A percentile compares a stretch with the other conserved stretches of the same genome.
Evolutionary conservation across 2,888 invertebrate species (phyloP).

Genomic region (Allophyes oxyacanthae): DNA sequence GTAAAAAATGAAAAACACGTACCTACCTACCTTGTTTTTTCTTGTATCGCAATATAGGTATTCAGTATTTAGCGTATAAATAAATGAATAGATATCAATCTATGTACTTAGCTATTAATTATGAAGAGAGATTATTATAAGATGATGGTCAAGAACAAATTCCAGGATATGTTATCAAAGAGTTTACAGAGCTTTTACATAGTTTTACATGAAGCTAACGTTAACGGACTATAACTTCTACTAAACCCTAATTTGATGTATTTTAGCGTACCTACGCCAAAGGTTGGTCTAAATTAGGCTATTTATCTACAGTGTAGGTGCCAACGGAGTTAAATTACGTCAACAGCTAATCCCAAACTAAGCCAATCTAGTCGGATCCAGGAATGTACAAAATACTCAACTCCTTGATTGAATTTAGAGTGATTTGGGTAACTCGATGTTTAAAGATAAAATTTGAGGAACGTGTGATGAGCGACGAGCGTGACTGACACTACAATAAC

Average conservation of each 20-base stretch:
- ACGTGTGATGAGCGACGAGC: slow-evolving; percentile 16
- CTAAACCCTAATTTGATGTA: slow-evolving; percentile 36
- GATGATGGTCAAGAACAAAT: too few relatives aligned
- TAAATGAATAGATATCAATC: too few relatives aligned
- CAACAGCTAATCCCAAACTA: slow-evolving; percentile 50
- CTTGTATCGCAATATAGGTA: too few relatives aligned
- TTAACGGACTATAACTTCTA: slow-evolving; percentile 30
- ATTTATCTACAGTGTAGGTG: slow-evolving; percentile 54
- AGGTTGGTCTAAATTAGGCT: slow-evolving; percentile 40
- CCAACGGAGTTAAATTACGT: slow-evolving; percentile 42
- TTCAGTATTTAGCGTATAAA: too few relatives aligned
- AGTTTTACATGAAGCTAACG: too few relatives aligned
- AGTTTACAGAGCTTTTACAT: too few relatives aligned
- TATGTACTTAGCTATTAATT: too few relatives aligned
- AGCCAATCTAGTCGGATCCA: slow-evolving; percentile 51
- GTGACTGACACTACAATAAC: slow-evolving; percentile 4
- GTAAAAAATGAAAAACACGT: too few relatives aligned
- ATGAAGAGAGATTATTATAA: too few relatives aligned
- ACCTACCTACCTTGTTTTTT: too few relatives aligned
- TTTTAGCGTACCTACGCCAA: slow-evolving; percentile 23
- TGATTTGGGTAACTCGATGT: slow-evolving; percentile 40
- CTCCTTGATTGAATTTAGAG: slow-evolving; percentile 56
- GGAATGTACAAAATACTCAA: slow-evolving; percentile 55
- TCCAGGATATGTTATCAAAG: too few relatives aligned
- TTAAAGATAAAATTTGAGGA: slow-evolving; percentile 32